phyloP scores from a whole-genome alignment of 1,140 invertebrate species.

The Gryllus bimaculatus region DNA sequence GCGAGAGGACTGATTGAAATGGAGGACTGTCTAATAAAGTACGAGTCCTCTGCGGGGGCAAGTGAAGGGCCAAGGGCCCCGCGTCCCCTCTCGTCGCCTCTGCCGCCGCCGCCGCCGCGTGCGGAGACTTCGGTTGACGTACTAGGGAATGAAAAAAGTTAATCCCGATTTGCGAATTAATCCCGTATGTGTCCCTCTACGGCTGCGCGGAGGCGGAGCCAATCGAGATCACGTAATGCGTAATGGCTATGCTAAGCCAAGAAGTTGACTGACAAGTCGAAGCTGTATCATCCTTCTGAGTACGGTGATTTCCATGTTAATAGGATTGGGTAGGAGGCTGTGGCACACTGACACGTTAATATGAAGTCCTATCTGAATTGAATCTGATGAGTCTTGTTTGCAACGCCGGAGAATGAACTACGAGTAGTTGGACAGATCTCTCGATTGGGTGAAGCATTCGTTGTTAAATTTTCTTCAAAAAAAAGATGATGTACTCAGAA shows the following conservation, averaged over 20 bases:
- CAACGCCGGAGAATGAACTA: no score
- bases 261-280: not conserved
- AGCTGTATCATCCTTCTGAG: not conserved
- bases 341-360: not conserved
- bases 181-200: not conserved
- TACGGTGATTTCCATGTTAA: not conserved
- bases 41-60: not conserved
- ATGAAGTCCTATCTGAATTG: not conserved
- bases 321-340: not conserved
- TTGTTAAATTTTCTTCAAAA: no score
- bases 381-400: not conserved
- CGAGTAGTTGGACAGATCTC: no score
- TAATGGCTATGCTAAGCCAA: not conserved
- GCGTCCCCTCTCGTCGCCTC: not conserved
- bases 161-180: not conserved
- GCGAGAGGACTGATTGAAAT: not conserved
- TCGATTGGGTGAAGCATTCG: no score
- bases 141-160: not conserved
- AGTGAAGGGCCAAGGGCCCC: not conserved
- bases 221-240: not conserved
- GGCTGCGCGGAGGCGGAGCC: not conserved
- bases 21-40: slow-evolving; percentile 1
- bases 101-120: no score
- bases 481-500: no score
- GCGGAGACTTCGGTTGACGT: not conserved